Conservation (phyloP, 2,888 invertebrate species). For the Carpatolechia fugitivella region DNA sequence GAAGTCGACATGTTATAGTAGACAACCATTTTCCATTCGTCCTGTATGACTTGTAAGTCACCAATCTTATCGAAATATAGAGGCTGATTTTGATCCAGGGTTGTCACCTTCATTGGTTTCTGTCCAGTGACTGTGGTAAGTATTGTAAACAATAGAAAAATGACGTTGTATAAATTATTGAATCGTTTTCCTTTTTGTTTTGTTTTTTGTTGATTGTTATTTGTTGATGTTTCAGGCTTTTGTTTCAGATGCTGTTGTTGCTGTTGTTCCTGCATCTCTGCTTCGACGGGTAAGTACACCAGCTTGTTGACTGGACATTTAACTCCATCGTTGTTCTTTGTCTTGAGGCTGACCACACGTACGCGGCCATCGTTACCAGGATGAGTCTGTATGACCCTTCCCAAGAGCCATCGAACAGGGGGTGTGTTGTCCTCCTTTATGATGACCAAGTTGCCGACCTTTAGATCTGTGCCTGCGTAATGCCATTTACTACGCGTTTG, state of each 20-base stretch:
- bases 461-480: conserved; percentile 2
- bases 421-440: conserved; percentile 21
- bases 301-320: conserved; percentile 20
- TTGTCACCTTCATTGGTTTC: not conserved
- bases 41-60: not conserved
- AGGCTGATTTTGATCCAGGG: not conserved
- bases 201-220: not conserved
- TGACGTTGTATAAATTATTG: not conserved
- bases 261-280: too few species aligned
- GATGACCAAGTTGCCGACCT: conserved; percentile 16
- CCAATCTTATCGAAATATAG: not conserved
- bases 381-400: conserved; percentile 16
- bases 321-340: conserved; percentile 9
- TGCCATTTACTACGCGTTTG: conserved; percentile 7
- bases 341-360: conserved; percentile 20
- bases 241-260: not conserved
- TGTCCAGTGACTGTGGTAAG: not conserved
- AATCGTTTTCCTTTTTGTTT: not conserved
- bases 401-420: conserved; percentile 21
- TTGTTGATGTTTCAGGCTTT: not conserved
- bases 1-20: not conserved
- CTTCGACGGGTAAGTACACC: conserved; percentile 10
- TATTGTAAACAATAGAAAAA: not conserved
- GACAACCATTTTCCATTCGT: conserved; percentile 2
- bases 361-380: conserved; percentile 21